A percentile compares a stretch with the other conserved stretches of the same genome.
These are phyloP conservation scores for Sepiola atlantica DNA, from an alignment of 2,888 invertebrate species.

Conservation along the genomic window DNA sequence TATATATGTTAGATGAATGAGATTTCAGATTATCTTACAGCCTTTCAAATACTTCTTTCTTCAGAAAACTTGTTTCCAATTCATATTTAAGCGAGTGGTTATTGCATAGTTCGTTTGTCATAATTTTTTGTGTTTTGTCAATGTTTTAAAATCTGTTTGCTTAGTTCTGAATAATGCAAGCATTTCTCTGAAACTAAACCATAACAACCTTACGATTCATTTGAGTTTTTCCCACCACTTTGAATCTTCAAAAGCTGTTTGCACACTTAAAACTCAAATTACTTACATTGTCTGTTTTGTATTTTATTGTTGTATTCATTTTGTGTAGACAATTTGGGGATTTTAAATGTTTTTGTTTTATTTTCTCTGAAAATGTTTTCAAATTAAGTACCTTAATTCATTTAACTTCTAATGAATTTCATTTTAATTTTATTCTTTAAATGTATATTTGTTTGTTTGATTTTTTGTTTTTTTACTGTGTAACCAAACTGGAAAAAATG, in stretches of 20 bases:
- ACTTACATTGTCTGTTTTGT: neutral
- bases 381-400: neutral
- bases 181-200: neutral
- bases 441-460: too few species aligned
- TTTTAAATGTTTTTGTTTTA: constrained; percentile 2
- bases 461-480: neutral
- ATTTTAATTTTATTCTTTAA: neutral
- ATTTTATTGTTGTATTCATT: neutral
- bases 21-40: neutral
- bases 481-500: neutral
- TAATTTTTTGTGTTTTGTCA: neutral
- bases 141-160: neutral
- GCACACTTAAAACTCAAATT: neutral
- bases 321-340: neutral
- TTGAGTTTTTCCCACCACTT: neutral
- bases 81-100: neutral
- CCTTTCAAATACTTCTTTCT: neutral
- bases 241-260: constrained; percentile 14
- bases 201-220: neutral
- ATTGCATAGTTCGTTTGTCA: neutral
- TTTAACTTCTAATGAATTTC: neutral
- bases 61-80: neutral
- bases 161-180: neutral
- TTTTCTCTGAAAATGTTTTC: neutral
- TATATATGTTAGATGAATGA: neutral